Evolutionary conservation across 2,797 vertebrate genomes (phyloP).

Genomic region (Phrynocephalus vlangalii): DNA sequence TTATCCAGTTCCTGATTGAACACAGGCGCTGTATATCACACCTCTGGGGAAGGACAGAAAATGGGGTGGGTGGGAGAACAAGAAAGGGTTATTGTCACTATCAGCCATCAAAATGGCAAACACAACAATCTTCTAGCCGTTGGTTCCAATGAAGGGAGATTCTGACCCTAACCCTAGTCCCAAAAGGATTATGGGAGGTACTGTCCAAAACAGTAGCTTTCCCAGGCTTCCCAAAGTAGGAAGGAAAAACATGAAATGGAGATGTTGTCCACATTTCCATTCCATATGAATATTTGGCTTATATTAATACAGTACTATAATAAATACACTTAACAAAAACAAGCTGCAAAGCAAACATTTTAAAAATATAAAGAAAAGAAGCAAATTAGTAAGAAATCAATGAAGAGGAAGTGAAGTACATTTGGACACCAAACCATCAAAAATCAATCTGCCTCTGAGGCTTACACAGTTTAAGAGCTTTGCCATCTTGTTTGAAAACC

Average conservation of each 20-base stretch:
- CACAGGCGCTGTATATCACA: conserved; percentile 66
- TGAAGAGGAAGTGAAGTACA: neutral
- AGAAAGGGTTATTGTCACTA: conserved; percentile 5
- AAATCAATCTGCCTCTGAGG: neutral
- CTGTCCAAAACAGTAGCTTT: neutral
- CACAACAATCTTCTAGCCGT: neutral
- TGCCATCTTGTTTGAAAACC: too few relatives aligned
- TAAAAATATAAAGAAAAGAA: neutral
- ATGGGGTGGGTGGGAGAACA: fast-evolving
- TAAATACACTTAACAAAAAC: neutral
- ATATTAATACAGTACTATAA: neutral
- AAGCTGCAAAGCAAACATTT: neutral
- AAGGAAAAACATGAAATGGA: neutral
- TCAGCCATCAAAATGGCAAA: fast-evolving
- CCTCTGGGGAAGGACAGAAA: conserved; percentile 72
- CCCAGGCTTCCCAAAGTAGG: neutral
- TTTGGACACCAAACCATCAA: neutral
- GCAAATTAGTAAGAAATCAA: neutral
- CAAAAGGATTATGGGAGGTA: neutral
- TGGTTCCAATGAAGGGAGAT: neutral
- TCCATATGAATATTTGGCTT: neutral
- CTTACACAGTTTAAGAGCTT: too few relatives aligned
- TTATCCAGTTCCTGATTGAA: conserved; percentile 74
- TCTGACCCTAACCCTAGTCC: too few relatives aligned
- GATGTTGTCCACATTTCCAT: neutral